Evolutionary conservation across 1,140 invertebrate species (phyloP), one percentile per base, ranked within the genome.

Genomic region (Drosophila ogumai): DNA sequence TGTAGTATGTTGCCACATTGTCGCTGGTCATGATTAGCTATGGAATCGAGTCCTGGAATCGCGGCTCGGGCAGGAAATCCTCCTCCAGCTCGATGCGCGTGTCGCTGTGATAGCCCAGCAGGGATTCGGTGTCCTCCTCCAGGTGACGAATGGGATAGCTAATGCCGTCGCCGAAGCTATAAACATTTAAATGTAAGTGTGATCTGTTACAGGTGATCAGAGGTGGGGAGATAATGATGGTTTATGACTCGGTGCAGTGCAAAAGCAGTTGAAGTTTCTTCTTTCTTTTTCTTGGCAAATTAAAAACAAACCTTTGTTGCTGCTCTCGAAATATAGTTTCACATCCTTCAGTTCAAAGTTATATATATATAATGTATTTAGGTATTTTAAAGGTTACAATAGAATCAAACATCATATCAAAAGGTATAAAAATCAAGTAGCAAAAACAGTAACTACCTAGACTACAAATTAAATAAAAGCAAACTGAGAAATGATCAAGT

Each of bases 81-180:
- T 92, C 91, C 58, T 92, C 91, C 76, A 92, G 77, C 63, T 94
- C 94, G 34, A 93, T 94, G 93, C 94, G 94, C 12, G 93, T 93
- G 84, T 94, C 94, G 32, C 93, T 93, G 40, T 88, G 84, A 75
- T 92, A 80, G 47, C 94, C 94, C 69, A 97, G 94, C 65, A 98
- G 93, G 34, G 95, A 95, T 93, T 97, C 96, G 67, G 95, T 95
- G 91, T 98, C 97, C 93, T 97, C 96, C 81, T 97, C 96, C 77
- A 95, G 94, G 68, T 95, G 95, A 47, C 96, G 95, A 91, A 96
- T 96, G 15, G 97, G 97, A 93, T 96, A 98, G 82, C 95, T 96
- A 81, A 97, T 95, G 72, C 97, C 97, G 93, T 98, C 97, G 80
- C 97, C 97, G 93, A 97, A 95, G 94, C 97, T 97, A 65, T 25